Conservation (phyloP, 2,113 vertebrate species). For the Rutilus rutilus region DNA sequence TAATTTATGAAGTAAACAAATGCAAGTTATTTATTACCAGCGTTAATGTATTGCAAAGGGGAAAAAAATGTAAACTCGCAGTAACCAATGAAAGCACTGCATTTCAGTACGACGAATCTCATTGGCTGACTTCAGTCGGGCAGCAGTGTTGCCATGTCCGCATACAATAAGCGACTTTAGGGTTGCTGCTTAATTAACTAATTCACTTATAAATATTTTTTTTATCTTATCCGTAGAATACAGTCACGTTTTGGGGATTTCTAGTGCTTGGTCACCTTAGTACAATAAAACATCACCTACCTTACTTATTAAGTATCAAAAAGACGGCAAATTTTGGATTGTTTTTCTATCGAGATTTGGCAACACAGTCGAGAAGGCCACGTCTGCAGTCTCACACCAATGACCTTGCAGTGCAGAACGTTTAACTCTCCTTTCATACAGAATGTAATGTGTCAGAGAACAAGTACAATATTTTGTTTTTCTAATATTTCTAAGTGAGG, state of each 20-base stretch:
- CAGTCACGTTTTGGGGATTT: neutral
- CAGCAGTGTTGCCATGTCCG: constrained; percentile 4
- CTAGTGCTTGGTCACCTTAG: neutral
- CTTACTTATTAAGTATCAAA: neutral
- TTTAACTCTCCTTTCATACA: neutral
- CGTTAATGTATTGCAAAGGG: neutral
- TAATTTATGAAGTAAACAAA: neutral
- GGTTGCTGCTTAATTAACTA: neutral
- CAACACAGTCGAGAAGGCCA: neutral
- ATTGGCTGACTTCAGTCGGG: neutral
- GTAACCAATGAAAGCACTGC: neutral
- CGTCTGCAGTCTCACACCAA: neutral
- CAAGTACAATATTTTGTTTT: neutral
- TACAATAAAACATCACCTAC: neutral
- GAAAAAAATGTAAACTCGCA: neutral
- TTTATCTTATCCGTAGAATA: neutral
- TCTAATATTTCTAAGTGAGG: neutral
- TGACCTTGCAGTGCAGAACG: neutral
- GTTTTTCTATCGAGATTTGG: neutral
- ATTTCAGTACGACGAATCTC: neutral
- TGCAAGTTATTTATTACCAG: neutral
- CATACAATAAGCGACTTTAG: neutral
- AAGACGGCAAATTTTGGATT: neutral
- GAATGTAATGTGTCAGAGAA: neutral
- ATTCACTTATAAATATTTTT: neutral